Evolutionary conservation across 2,888 invertebrate genomes (phyloP), one percentile per base, ranked within the genome.

Genomic region (Catocala sponsa): DNA sequence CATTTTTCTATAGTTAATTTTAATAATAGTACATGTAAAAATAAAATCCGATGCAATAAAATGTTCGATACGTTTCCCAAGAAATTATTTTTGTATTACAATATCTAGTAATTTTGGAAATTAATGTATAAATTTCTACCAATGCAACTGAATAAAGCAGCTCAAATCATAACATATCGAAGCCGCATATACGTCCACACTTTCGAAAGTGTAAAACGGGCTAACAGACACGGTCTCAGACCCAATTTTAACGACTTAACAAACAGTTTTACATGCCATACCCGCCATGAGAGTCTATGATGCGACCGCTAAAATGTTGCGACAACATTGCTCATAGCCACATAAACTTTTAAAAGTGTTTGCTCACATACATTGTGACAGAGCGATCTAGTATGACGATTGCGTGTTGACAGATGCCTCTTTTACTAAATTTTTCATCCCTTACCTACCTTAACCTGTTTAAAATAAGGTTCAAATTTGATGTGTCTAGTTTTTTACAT

Each of bases 341-440:
- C 89, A 91, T 90, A 88, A 91, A 90, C 91, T 90, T 91, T 92
- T 94, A 93, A 94, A 94, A 94, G 92, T 93, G 92, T 94, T 94
- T 92, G 70, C 91, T 76, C 79, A 71, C 63, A 72, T 85, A 87
- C 86, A 86, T 81, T 87, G 88, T 87, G 90, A 92, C 92, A 92
- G 85, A 85, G 77, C 85, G 87, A 91, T 91, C 89, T 91, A 89
- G 88, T 90, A 88, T 88, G 85, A 85, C 87, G 82, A 87, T 88
- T 84, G 85, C 83, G 78, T 88, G 85, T 89, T 88, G 87, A 89
- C 88, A 85, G 81, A 84, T 76, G 70, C 68, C 65, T 67, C 66
- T 65, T 47, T n/a, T 51, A 59, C 58, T 68, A 49, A 65, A 60
- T 59, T 42, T 25, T 25, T 6, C 67, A 41, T 25, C 49, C 41